Base-by-base conservation (phyloP, 2,888 invertebrate genomes). In the Saturnia pavonia region DNA sequence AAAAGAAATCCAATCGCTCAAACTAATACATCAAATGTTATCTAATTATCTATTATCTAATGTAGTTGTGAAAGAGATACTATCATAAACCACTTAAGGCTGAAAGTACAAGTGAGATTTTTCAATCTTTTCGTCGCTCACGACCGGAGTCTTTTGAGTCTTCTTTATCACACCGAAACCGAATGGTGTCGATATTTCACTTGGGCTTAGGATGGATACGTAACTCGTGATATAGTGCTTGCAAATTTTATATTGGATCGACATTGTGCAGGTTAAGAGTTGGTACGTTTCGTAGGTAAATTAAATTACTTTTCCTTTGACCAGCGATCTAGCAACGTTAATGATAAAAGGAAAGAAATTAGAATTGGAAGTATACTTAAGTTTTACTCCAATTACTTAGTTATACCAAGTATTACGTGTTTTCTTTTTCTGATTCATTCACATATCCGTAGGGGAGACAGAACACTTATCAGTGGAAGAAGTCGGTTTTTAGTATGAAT, bases 131-230 rank as follows among this genome's bases (percentile, higher is more conserved):
- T 25, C 25, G 25, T 65, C 16, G 11, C 25, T 9, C 25, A 22
- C 2, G 0, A 25, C 1, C 22, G 22, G 0, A 2, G 65, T 65
- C 34, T 40, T 8, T 60, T 54, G 40, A 54, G 54, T 57, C 68
- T 57, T 54, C 54, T 68, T 68, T 68, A 68, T 68, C 40, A 25
- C 40, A 45, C 22, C 27, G 48, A 54, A n/a, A 40, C 16, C 34
- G 51, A 22, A 9, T 54, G 51, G 19, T 54, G 34, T 54, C 68
- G 48, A 68, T 68, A 68, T 57, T 54, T 68, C 48, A 68, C 51
- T 40, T 2, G 40, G 65, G 40, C n/a, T 65, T 65, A 40, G 19
- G 19, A 40, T n/a, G 65, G 40, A 65, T 40, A 40, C 40, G n/a
- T 40, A 65, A 19, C 65, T 65, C 40, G 65, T 40, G 65, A 34